Conservation (phyloP, 2,888 invertebrate genomes). For the Morinoia aosen region DNA sequence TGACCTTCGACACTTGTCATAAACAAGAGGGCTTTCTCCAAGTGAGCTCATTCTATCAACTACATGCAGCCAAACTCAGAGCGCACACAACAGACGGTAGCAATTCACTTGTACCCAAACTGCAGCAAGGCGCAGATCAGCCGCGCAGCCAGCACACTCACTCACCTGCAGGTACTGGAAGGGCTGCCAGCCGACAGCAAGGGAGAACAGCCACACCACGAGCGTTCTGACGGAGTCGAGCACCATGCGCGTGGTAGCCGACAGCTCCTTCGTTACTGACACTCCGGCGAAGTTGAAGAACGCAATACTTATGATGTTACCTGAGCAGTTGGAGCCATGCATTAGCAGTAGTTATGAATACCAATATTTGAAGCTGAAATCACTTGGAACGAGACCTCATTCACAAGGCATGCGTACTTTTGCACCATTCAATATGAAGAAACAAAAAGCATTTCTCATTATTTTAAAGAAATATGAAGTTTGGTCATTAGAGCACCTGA, state of each 20-base stretch:
- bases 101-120: not conserved
- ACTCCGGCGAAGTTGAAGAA: slow-evolving; percentile 94
- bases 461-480: no score
- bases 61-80: not conserved
- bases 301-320: slow-evolving; percentile 87
- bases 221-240: slow-evolving; percentile 89
- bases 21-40: no score
- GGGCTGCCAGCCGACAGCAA: slow-evolving; percentile 82
- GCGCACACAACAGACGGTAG: not conserved
- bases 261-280: slow-evolving; percentile 92
- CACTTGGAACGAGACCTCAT: slow-evolving; percentile 55
- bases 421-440: no score
- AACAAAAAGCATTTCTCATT: no score
- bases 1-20: no score
- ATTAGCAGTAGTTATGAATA: not conserved
- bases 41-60: not conserved
- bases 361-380: slow-evolving; percentile 8
- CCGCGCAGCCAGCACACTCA: no score
- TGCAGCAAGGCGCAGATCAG: no score
- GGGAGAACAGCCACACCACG: slow-evolving; percentile 88
- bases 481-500: no score
- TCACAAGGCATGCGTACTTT: no score
- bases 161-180: slow-evolving; percentile 83
- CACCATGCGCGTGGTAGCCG: slow-evolving; percentile 91
- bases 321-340: slow-evolving; percentile 72